phyloP scores from a whole-genome alignment of 2,797 vertebrate genomes.

The Urophycis tenuis region DNA sequence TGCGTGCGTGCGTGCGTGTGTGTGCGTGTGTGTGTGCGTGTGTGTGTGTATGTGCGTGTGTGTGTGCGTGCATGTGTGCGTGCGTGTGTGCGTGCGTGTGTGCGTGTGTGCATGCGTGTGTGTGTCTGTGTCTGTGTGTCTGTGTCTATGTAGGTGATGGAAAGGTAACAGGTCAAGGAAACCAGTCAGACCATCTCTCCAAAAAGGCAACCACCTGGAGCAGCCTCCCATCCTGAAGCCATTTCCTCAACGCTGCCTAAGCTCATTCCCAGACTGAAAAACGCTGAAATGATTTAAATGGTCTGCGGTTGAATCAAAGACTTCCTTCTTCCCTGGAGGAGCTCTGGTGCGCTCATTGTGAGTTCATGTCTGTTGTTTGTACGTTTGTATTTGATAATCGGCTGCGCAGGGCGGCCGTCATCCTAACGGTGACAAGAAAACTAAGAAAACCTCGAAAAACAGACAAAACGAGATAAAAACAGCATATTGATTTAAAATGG shows the following conservation, averaged over 20 bases:
- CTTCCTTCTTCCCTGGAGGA: background rate
- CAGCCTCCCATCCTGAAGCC: conserved; percentile 34
- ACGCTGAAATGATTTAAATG: conserved; percentile 8
- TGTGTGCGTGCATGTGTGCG: background rate
- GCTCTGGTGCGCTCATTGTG: background rate
- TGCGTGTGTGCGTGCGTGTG: no score
- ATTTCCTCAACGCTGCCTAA: conserved; percentile 53
- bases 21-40: background rate
- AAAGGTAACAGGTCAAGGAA: conserved; percentile 32
- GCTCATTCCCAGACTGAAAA: conserved; percentile 46
- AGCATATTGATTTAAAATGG: no score
- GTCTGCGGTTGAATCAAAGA: background rate
- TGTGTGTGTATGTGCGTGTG: background rate
- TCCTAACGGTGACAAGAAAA: no score
- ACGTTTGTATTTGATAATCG: background rate
- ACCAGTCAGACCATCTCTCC: conserved; percentile 7
- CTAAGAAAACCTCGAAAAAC: no score
- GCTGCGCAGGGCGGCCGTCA: no score
- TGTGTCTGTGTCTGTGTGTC: no score
- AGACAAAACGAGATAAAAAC: no score
- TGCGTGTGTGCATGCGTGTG: no score
- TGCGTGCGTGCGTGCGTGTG: no score
- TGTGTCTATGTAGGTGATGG: background rate
- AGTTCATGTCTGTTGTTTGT: background rate
- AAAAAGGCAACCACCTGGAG: background rate